These are phyloP conservation scores for Microcebus lehilahytsara DNA, from an alignment of 2,113 vertebrate genomes.

Conservation along the genomic window DNA sequence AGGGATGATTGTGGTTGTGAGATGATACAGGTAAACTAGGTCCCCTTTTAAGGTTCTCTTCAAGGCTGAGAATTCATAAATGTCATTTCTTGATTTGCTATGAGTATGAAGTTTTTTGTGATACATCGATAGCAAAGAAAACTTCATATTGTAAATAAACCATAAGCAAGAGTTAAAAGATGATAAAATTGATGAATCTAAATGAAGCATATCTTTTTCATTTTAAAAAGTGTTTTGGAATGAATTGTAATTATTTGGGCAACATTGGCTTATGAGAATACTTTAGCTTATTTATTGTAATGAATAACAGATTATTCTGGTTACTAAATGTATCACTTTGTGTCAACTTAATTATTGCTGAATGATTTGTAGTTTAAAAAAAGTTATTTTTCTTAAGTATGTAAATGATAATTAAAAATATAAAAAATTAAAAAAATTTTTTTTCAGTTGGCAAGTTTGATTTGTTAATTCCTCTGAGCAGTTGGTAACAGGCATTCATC, in stretches of 20 bases:
- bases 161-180: conserved; percentile 12
- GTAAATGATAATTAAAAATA: neutral
- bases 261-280: neutral
- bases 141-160: neutral
- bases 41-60: neutral
- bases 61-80: neutral
- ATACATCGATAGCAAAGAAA: neutral
- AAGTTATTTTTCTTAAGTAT: neutral
- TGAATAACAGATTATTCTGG: conserved; percentile 1
- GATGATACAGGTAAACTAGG: neutral
- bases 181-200: neutral
- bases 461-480: conserved; percentile 38
- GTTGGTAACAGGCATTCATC: conserved; percentile 16
- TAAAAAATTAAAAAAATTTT: neutral
- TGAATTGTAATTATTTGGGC: conserved; percentile 14
- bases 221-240: conserved; percentile 31
- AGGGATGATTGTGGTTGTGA: neutral
- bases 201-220: neutral
- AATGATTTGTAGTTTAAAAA: neutral
- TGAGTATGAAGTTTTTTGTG: conserved; percentile 17
- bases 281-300: neutral
- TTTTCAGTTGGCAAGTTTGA: conserved; percentile 48
- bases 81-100: neutral
- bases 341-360: neutral
- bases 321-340: conserved; percentile 27